Percentiles rank a stretch among this genome's conserved stretches.
Evolutionary conservation across 92 coral and sea anemone species (phyloP).

Genomic region (Umimayanthus chanpuru): DNA sequence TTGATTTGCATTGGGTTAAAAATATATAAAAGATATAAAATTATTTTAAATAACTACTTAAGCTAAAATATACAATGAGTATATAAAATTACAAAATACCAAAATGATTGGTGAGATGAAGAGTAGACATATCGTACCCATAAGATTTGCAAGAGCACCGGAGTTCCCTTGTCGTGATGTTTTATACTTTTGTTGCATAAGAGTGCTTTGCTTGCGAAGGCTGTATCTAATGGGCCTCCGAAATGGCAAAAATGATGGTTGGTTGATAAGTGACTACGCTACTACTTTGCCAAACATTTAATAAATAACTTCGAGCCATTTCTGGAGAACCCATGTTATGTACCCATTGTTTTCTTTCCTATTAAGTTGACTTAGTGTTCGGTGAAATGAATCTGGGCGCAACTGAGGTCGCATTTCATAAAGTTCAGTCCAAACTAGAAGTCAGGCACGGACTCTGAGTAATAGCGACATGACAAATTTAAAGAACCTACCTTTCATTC

Average conservation of each 20-base stretch:
- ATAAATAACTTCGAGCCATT: slow-evolving; percentile 3
- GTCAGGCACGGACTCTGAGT: slow-evolving; percentile 2
- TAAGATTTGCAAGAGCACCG: slow-evolving; percentile 17
- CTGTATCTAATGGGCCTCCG: slow-evolving; percentile 7
- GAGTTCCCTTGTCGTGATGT: slow-evolving; percentile 9
- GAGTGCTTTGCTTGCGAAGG: slow-evolving; percentile 7
- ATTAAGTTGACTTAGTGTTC: slow-evolving; percentile 3
- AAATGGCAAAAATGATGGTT: slow-evolving; percentile 3
- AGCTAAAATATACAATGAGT: slow-evolving; percentile 15
- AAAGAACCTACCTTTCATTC: too few species aligned
- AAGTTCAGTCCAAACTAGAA: slow-evolving; percentile 4
- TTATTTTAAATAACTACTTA: slow-evolving; percentile 22
- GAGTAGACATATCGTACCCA: slow-evolving; percentile 23
- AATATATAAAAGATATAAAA: slow-evolving; percentile 22
- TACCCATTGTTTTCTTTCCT: slow-evolving; percentile 4
- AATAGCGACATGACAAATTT: too few species aligned
- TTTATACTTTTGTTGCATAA: slow-evolving; percentile 1
- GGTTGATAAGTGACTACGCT: slow-evolving; percentile 6
- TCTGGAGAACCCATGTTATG: slow-evolving; percentile 6
- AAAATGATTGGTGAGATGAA: slow-evolving; percentile 26
- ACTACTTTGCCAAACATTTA: slow-evolving; percentile 3
- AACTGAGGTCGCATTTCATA: slow-evolving; percentile 5
- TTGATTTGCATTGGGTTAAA: slow-evolving; percentile 15
- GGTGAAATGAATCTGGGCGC: slow-evolving; percentile 7
- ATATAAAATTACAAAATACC: slow-evolving; percentile 22